A percentile compares a stretch with the other conserved stretches of the same genome.
These are phyloP conservation scores for Lepus oiostolus DNA, from an alignment of 2,797 vertebrate genomes.

Conservation along the genomic window DNA sequence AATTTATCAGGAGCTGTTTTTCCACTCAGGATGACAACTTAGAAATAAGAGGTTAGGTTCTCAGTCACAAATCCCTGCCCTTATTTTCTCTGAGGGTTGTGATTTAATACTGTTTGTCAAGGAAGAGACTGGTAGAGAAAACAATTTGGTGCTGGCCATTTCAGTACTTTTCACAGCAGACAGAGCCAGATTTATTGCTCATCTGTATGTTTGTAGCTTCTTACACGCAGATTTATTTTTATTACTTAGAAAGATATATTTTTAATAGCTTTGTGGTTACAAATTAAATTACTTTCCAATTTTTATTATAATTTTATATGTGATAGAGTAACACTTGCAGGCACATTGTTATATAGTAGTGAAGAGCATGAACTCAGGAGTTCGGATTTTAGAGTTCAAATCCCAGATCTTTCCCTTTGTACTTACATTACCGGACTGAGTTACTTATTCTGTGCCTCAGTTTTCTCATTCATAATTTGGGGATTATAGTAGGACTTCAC, in stretches of 20 bases:
- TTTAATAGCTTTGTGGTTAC: constrained; percentile 18
- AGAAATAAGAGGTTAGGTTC: constrained; percentile 59
- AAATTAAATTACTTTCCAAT: constrained; percentile 37
- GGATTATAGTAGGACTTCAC: neutral
- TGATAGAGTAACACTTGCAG: neutral
- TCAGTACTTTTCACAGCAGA: constrained; percentile 8
- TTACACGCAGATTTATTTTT: constrained; percentile 8
- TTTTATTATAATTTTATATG: constrained; percentile 40
- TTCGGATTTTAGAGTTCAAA: constrained; percentile 22
- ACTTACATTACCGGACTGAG: neutral
- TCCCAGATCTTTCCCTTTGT: constrained; percentile 1
- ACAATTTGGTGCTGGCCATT: constrained; percentile 39
- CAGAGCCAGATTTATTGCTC: neutral
- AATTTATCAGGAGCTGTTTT: constrained; percentile 26
- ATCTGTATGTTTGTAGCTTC: constrained; percentile 26
- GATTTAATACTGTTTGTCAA: constrained; percentile 68
- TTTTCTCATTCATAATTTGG: neutral
- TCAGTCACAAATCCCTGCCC: constrained; percentile 30
- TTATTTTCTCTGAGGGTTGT: constrained; percentile 21
- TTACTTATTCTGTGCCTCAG: neutral
- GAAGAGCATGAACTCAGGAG: neutral
- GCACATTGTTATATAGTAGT: constrained; percentile 5
- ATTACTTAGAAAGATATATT: neutral
- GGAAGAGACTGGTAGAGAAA: constrained; percentile 45
- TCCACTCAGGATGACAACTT: constrained; percentile 32